A percentile compares a stretch with the other conserved stretches of the same genome.
phyloP scores from a whole-genome alignment of 2,797 vertebrate species.

The Denticeps clupeoides region DNA sequence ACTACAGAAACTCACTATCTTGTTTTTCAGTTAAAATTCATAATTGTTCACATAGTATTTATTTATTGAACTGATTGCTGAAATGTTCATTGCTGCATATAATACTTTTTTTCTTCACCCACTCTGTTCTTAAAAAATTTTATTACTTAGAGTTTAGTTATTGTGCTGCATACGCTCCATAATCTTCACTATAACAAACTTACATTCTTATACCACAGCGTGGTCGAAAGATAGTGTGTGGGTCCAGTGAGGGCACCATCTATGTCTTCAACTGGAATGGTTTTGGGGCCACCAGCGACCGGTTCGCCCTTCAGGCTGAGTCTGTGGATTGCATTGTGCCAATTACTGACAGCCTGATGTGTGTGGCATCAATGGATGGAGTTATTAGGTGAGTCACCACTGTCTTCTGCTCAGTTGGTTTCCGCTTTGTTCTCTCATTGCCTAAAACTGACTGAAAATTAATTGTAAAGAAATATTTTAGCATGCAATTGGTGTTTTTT shows the following conservation, averaged over 20 bases:
- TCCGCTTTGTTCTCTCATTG: too few relatives aligned
- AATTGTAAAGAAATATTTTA: too few relatives aligned
- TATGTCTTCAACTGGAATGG: constrained; percentile 97
- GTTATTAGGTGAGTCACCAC: constrained; percentile 71
- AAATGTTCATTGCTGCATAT: too few relatives aligned
- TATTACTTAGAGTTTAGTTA: background rate
- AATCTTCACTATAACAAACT: background rate
- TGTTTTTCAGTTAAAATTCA: too few relatives aligned
- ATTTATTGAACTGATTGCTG: too few relatives aligned
- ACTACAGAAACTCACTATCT: too few relatives aligned
- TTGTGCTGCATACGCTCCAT: background rate
- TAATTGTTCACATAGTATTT: too few relatives aligned
- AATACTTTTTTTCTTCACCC: too few relatives aligned
- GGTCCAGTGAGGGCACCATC: constrained; percentile 85
- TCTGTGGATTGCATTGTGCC: constrained; percentile 81
- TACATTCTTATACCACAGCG: constrained; percentile 40
- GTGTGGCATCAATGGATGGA: constrained; percentile 79
- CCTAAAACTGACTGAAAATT: background rate
- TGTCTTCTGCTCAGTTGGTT: background rate
- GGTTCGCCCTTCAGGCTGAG: constrained; percentile 79
- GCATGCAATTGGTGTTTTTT: too few relatives aligned
- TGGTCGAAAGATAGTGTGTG: constrained; percentile 81
- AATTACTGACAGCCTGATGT: constrained; percentile 76
- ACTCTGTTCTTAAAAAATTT: too few relatives aligned
- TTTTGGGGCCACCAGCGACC: constrained; percentile 88